Percentiles rank a stretch among this genome's conserved stretches.
Conservation (phyloP, 64 coral and sea anemone species). For the Dendrophyllia cribrosa region DNA sequence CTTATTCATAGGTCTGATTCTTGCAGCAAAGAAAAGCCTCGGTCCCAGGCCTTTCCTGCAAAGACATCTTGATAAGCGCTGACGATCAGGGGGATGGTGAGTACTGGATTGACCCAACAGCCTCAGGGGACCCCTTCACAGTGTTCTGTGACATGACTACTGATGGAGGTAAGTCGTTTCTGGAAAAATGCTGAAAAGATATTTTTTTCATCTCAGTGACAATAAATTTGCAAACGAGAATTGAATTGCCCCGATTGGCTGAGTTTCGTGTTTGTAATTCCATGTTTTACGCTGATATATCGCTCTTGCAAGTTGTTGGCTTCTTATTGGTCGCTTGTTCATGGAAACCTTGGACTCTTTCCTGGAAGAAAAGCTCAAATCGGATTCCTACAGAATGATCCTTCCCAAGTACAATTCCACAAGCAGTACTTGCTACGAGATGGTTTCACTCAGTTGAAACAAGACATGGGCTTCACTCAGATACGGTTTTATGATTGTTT, state of each 20-base stretch:
- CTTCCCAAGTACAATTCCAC: neutral
- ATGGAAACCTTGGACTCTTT: neutral
- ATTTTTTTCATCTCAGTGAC: too few species aligned
- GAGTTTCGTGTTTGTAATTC: too few species aligned
- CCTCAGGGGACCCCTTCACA: slow-evolving; percentile 7
- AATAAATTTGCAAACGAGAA: too few species aligned
- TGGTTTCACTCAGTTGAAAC: slow-evolving; percentile 18
- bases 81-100: slow-evolving; percentile 10
- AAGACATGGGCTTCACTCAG: slow-evolving; percentile 71
- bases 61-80: neutral
- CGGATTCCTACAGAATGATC: neutral
- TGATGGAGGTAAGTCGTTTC: slow-evolving; percentile 1
- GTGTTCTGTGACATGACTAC: slow-evolving; percentile 14
- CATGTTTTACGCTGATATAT: neutral
- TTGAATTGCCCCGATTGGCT: neutral
- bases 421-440: neutral
- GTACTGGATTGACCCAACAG: slow-evolving; percentile 25
- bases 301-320: slow-evolving; percentile 58
- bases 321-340: neutral
- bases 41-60: neutral
- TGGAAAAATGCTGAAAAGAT: neutral
- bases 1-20: neutral
- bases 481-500: slow-evolving; percentile 47
- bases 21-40: slow-evolving; percentile 20
- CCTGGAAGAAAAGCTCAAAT: neutral